phyloP scores from a whole-genome alignment of 2,797 vertebrate species.

The Megaceryle alcyon region DNA sequence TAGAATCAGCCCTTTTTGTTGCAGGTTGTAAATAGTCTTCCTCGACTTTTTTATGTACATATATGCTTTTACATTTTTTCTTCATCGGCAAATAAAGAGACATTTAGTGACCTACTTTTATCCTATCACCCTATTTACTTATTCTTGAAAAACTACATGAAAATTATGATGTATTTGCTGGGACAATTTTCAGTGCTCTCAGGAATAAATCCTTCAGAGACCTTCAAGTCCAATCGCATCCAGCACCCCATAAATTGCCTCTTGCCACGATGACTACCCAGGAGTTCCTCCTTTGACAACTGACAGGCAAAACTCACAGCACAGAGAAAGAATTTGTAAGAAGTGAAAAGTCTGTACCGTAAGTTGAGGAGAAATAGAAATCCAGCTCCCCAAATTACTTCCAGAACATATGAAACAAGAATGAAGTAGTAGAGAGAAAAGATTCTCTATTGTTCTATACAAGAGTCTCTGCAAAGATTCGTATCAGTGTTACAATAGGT shows the following conservation, averaged over 20 bases:
- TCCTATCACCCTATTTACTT: neutral
- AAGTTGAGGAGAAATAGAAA: neutral
- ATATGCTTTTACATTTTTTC: neutral
- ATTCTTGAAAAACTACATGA: neutral
- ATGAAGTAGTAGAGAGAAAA: neutral
- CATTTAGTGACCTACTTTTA: neutral
- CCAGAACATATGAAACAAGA: neutral
- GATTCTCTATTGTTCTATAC: neutral
- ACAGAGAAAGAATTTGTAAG: neutral
- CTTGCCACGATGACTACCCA: neutral
- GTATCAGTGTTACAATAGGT: neutral
- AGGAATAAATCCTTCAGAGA: neutral
- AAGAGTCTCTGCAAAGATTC: neutral
- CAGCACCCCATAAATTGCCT: neutral
- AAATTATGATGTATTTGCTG: neutral
- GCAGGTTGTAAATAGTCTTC: neutral
- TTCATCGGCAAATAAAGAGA: neutral
- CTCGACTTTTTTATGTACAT: neutral
- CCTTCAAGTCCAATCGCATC: neutral
- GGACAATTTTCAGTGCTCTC: neutral
- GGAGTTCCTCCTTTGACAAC: neutral
- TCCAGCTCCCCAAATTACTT: neutral
- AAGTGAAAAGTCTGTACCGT: neutral
- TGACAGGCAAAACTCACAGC: neutral
- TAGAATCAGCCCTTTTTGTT: neutral